Base-by-base conservation (phyloP, 1,140 invertebrate species). In the Euschistus heros region DNA sequence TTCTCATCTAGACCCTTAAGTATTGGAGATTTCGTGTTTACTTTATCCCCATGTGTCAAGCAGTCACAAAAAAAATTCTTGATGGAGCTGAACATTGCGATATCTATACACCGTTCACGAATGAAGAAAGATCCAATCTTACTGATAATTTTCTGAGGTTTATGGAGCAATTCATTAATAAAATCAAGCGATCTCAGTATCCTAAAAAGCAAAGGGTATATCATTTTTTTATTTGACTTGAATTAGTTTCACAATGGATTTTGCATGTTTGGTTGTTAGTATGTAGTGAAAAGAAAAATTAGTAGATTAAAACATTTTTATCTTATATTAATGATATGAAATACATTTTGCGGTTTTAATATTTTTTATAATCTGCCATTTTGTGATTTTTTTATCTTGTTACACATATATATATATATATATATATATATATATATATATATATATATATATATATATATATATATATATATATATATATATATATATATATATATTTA, bases 11-110 rank as follows among this genome's bases (percentile, higher is more conserved):
- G 86, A 81, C 84, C 14, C 77, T 95, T 1, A 98, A 98, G 79
- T 98, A 90, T 75, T 98, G 94, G 95, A 81, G 94, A 68, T 92
- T 94, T 74, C 81, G 94, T 27, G 87, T 97, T 69, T 87, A 93
- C 68, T 73, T 98, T 7, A 73, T 98, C 52, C 94, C 94, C 3
- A 74, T 86, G 7, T 81, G 83, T 68, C 88, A 86, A 73, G 75
- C 81, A 22, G 84, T 82, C 0, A 88, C 86, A 0, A 86, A 84
- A 69, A 84, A 82, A 72, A 89, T 90, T 52, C 74, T 87, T 1
- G 82, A 84, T 46, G 85, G 84, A 17, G 79, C 81, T 2, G 76
- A 81, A 42, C 83, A 85, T 68, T 93, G 89, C 73, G 91, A 96
- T 75, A 85, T 95, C 55, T 95, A 94, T 72, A 76, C 80, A 37